Conservation (phyloP, 1,140 invertebrate genomes). For the Tetragnatha versicolor region DNA sequence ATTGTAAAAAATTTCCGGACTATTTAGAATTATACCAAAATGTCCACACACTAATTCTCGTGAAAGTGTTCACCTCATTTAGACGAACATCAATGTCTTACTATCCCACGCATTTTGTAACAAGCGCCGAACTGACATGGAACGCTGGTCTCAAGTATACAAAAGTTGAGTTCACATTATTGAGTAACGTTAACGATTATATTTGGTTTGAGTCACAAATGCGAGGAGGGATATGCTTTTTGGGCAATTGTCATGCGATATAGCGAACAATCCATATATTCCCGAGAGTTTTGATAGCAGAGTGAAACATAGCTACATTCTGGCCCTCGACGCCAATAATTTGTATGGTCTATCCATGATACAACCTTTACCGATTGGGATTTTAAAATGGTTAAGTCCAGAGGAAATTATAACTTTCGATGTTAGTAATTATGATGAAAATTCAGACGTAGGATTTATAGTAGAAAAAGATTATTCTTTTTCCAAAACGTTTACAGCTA, state of each 20-base stretch:
- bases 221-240: background rate
- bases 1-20: too few species aligned
- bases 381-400: background rate
- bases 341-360: background rate
- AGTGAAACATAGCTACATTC: background rate
- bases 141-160: too few species aligned
- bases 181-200: too few species aligned
- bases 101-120: too few species aligned
- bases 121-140: too few species aligned
- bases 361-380: background rate
- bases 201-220: too few species aligned
- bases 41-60: too few species aligned
- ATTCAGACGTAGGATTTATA: background rate
- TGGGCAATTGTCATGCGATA: background rate
- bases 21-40: too few species aligned
- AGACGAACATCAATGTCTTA: too few species aligned
- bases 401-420: constrained; percentile 1
- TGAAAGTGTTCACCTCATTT: too few species aligned
- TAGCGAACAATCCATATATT: background rate
- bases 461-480: background rate
- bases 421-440: background rate
- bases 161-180: too few species aligned
- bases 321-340: background rate
- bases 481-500: background rate
- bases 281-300: background rate